phyloP scores from a whole-genome alignment of 1,140 invertebrate species.

The Drosophila subpulchrella region DNA sequence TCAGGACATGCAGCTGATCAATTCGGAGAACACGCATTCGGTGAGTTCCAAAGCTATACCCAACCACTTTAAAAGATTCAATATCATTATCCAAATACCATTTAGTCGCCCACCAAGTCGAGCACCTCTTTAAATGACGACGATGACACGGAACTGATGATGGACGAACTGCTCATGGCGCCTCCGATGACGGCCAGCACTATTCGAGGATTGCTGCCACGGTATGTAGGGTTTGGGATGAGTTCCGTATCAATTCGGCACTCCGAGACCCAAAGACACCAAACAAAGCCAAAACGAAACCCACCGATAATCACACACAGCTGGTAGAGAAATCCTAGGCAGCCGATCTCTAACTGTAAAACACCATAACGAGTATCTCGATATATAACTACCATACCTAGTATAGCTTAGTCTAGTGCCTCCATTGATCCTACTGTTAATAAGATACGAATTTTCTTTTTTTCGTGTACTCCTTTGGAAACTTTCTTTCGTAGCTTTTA shows the following conservation, averaged over 20 bases:
- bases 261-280: not conserved
- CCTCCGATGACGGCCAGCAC: conserved; percentile 88
- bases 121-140: conserved; percentile 88
- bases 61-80: not conserved
- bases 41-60: conserved; percentile 80
- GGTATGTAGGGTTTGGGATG: conserved; percentile 78
- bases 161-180: conserved; percentile 89
- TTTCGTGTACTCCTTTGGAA: conserved; percentile 48
- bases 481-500: conserved; percentile 76
- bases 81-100: not conserved
- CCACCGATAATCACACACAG: conserved; percentile 6
- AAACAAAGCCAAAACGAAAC: no score
- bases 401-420: conserved; percentile 32
- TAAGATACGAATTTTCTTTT: conserved; percentile 58
- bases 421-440: conserved; percentile 38
- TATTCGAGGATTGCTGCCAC: conserved; percentile 87
- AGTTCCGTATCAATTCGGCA: not conserved
- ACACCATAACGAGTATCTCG: conserved; percentile 14
- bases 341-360: conserved; percentile 4
- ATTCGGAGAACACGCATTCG: conserved; percentile 88
- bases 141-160: conserved; percentile 89
- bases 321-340: conserved; percentile 35
- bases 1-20: conserved; percentile 88
- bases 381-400: conserved; percentile 30
- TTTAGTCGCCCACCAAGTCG: conserved; percentile 87